Conservation (phyloP, 2,888 invertebrate genomes). For the Coelinius sp. region DNA sequence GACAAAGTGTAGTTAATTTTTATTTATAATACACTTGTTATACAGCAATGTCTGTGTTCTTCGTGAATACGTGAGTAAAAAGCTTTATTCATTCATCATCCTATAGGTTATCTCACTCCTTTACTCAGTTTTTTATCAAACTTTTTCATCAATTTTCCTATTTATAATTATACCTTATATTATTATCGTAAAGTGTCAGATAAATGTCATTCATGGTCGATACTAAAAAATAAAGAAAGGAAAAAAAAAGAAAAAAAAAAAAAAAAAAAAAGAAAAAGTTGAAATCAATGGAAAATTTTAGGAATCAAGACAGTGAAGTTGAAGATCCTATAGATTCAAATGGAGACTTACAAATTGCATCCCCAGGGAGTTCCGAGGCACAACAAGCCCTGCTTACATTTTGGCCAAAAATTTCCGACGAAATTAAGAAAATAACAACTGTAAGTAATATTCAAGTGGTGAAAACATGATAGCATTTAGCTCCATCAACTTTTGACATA, state of each 20-base stretch:
- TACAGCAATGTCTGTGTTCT: slow-evolving; percentile 78
- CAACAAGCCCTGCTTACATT: slow-evolving; percentile 82
- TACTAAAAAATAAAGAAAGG: too few species aligned
- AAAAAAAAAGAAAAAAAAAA: too few species aligned
- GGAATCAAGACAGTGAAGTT: slow-evolving; percentile 70
- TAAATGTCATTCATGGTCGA: too few species aligned
- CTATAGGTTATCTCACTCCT: slow-evolving; percentile 11
- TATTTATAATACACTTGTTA: neutral
- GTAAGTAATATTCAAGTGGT: too few species aligned
- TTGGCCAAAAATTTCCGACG: slow-evolving; percentile 87
- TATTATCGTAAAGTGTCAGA: too few species aligned
- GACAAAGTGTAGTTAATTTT: neutral
- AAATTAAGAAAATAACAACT: slow-evolving; percentile 82
- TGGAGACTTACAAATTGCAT: slow-evolving; percentile 68
- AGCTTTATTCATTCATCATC: neutral
- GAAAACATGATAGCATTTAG: too few species aligned
- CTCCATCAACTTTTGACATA: too few species aligned
- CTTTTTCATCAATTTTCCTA: neutral
- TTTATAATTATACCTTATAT: neutral
- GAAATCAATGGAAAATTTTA: too few species aligned
- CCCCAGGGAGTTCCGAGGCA: slow-evolving; percentile 76
- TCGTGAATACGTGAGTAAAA: slow-evolving; percentile 80
- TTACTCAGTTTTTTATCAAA: neutral
- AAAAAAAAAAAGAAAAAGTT: too few species aligned
- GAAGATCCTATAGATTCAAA: slow-evolving; percentile 67